Conservation (phyloP, 1,140 invertebrate species). For the Pinna nobilis region DNA sequence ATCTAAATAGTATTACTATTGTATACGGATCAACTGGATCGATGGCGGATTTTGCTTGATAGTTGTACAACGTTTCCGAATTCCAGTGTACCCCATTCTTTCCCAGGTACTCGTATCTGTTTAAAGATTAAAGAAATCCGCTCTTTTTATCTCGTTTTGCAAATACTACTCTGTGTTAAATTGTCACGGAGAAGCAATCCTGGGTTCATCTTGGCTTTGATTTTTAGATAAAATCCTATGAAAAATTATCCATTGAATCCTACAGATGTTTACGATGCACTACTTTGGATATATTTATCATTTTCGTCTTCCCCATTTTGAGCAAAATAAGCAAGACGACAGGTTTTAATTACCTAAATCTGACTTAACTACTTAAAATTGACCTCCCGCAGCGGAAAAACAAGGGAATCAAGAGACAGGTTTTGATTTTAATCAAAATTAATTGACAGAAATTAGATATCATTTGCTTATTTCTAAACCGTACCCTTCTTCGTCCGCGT, state of each 20-base stretch:
- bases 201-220: constrained; percentile 38
- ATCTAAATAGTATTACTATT: constrained; percentile 10
- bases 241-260: constrained; percentile 32
- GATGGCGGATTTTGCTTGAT: constrained; percentile 9
- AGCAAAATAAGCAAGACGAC: constrained; percentile 17
- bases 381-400: constrained; percentile 20
- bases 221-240: constrained; percentile 37
- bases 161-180: constrained; percentile 28
- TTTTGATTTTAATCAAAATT: constrained; percentile 12
- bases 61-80: not conserved
- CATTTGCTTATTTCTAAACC: too few species aligned
- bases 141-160: constrained; percentile 38
- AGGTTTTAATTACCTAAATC: constrained; percentile 24
- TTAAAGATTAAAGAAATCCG: constrained; percentile 34
- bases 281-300: constrained; percentile 36
- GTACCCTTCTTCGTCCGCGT: too few species aligned
- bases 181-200: constrained; percentile 37
- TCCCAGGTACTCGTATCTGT: constrained; percentile 14
- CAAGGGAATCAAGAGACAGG: constrained; percentile 20
- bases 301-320: constrained; percentile 11
- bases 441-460: too few species aligned
- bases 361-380: constrained; percentile 15
- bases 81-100: constrained; percentile 30
- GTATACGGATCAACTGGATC: constrained; percentile 4
- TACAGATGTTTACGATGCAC: constrained; percentile 33